Base-by-base conservation (phyloP, 2,888 invertebrate genomes). In the Lissonota sp. region DNA sequence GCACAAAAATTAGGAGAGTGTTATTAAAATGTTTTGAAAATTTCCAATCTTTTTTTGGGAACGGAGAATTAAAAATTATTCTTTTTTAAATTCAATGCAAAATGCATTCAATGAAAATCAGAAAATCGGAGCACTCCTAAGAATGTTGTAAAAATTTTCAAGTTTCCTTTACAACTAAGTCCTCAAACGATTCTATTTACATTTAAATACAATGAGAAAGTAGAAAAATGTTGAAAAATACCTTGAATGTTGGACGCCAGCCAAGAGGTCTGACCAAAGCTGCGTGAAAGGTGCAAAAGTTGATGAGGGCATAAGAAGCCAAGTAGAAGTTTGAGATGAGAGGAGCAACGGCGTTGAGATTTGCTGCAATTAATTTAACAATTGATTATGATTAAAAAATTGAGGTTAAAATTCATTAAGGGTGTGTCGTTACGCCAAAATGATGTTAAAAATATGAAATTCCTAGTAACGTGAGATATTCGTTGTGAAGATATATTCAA, bases 211-310 rank as follows among this genome's bases (percentile, higher is more conserved):
- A 16, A 16, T 6, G 14, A 44, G 26, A 51, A 55, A 42, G 37
- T 7, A 64, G 49, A 10, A 53, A 46, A 42, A 64, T 12, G 64
- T 51, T 72, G 79, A 26, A 86, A n/a, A 93, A 93, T 94, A 97
- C 97, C 93, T 95, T 95, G 92, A 97, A 98, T 2, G 97, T 97
- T 73, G 97, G 97, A 83, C 97, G 94, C 97, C 97, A 97, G n/a
- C 97, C 97, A 16, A 97, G 93, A 0, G 97, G 97, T 80, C 97
- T 96, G 39, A 98, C 95, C 53, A 98, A 94, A 0, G 97, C 97
- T 4, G 98, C 98, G 93, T 98, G 98, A 94, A 98, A 98, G 39
- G 98, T 98, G 91, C 98, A 98, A 93, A 98, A 98, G 93, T 98
- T 98, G 90, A 98, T 98, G 81, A 98, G 95, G 14, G 98, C 98